Base-by-base conservation (phyloP, 2,797 vertebrate genomes). In the Nannoperca obscura region DNA sequence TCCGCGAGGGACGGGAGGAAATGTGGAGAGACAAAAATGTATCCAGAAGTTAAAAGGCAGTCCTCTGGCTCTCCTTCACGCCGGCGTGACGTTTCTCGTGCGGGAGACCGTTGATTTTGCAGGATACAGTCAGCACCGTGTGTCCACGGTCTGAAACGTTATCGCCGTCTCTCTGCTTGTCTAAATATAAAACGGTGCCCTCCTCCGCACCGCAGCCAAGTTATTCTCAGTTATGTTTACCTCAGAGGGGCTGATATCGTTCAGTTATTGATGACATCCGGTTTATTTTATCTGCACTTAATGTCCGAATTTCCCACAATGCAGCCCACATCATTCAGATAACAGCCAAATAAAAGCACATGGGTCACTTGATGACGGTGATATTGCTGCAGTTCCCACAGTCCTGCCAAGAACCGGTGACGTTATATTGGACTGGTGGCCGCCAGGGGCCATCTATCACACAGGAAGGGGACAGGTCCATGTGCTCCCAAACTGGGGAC, bases 131-230 rank as follows among this genome's bases (percentile, higher is more conserved):
- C 50, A 17, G 49, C 55, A 47, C 20, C 47, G 7, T 3, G 13
- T 22, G 62, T 32, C 57, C 74, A 47, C 69, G 7, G 63, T 50
- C 1, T 79, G 84, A 87, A 82, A 90, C 61, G 52, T 74, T 82
- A 82, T 78, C 82, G 30, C 55, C 7, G 58, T 73, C 71, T 66
- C 73, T 47, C 44, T 7, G 50, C 47, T 47, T 71, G 75, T 86
- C 90, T 94, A 89, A 89, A 90, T 86, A 86, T 91, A 92, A 81
- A 83, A 72, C 74, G 0, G 47, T 13, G 38, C 20, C 52, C 53
- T 69, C 27, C 71, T 58, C 65, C 17, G 22, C 13, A 72, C 61
- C 52, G n/a, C 68, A 57, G 79, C 79, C 64, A 75, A 80, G 58
- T 76, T 72, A 70, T 63, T 78, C 44, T 63, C 32, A 77, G 64